These are phyloP conservation scores for Hyperopisus bebe DNA, from an alignment of 2,113 vertebrate genomes.

Conservation along the genomic window DNA sequence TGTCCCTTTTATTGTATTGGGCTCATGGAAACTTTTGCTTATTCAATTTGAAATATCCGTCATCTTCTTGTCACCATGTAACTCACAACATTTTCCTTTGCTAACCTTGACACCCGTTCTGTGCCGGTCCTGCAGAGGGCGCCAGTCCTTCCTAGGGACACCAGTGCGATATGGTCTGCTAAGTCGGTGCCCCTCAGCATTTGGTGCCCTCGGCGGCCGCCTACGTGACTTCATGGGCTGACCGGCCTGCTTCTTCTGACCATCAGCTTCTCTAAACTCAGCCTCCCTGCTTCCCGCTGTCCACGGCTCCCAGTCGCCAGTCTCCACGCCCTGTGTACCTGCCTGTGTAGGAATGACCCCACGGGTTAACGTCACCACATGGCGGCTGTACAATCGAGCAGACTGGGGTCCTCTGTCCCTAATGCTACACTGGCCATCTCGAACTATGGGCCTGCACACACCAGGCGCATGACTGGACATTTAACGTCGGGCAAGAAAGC, in stretches of 20 bases:
- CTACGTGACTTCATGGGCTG: neutral
- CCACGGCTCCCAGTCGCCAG: neutral
- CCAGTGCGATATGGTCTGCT: neutral
- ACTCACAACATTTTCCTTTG: neutral
- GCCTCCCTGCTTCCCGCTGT: neutral
- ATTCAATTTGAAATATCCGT: neutral
- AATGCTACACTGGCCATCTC: neutral
- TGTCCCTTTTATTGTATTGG: neutral
- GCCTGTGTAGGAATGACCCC: neutral
- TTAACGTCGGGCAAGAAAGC: neutral
- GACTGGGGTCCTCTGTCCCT: neutral
- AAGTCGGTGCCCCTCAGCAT: neutral
- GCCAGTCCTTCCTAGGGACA: neutral
- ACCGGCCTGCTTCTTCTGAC: neutral
- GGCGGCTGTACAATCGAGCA: neutral
- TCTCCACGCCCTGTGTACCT: too few relatives aligned
- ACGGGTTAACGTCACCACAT: neutral
- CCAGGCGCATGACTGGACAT: neutral
- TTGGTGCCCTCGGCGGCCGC: neutral
- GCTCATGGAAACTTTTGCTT: neutral
- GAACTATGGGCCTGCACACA: neutral
- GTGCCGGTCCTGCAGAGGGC: neutral
- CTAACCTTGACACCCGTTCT: neutral
- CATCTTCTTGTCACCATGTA: neutral
- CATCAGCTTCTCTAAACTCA: neutral